Evolutionary conservation across 2,888 invertebrate species (phyloP), one percentile per base, ranked within the genome.

Genomic region (Stramonita haemastoma): DNA sequence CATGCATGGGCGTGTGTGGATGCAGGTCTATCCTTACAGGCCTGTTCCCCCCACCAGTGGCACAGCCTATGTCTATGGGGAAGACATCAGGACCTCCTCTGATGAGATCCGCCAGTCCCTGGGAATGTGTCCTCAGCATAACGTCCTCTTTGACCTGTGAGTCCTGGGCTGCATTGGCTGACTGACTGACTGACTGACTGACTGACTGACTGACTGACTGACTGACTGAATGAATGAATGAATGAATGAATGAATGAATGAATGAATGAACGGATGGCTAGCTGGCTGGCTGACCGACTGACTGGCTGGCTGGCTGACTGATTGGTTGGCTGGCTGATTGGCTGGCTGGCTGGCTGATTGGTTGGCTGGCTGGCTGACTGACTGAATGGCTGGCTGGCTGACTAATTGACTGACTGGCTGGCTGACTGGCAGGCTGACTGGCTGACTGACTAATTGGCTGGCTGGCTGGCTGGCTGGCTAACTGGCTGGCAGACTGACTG

Each of bases 51-150:
- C 98, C 11, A 97, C 97, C 0, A 96, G 96, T 13, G 98, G 98
- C 0, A 97, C 97, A 92, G 98, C 98, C 34, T 96, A 97, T 81
- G 96, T 98, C 87, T 97, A 97, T 95, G 98, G 97, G 0, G 97
- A 97, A 93, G 97, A 98, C 95, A 97, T 98, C 29, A 96, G 97
- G 92, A 96, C 96, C 0, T 97, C 98, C 91, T 97, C 97, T 93
- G 96, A 97, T 19, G 96, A 96, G 60, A 97, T 98, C 90, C 97
- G 98, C 83, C 97, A 97, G 90, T 97, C 97, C 91, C 97, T 98
- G 83, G 98, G 98, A 91, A 97, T 98, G 93, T 99, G 98, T 95
- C 98, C 98, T n/a, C 98, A 99, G 96, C 97, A 97, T 91, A 98
- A 98, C 96, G 98, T 98, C 86, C 97, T 99, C 11, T 97, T 97